phyloP scores from a whole-genome alignment of 1,140 invertebrate species.

The Diuraphis noxia region DNA sequence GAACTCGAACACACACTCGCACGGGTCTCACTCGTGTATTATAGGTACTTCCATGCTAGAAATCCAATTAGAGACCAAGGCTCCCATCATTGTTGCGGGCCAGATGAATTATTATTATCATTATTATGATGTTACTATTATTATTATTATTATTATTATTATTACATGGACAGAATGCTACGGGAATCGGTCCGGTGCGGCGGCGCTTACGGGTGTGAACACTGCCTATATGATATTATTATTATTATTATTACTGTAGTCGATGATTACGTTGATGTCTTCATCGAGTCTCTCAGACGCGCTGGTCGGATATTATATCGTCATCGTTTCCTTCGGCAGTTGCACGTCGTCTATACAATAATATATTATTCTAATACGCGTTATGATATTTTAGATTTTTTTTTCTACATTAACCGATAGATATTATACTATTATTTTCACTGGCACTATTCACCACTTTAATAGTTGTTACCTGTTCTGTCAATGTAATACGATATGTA shows the following conservation, averaged over 20 bases:
- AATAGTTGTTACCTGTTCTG: neutral
- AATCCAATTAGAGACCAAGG: slow-evolving; percentile 34
- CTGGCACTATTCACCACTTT: neutral
- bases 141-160: too few species aligned
- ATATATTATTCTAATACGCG: neutral
- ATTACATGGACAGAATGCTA: too few species aligned
- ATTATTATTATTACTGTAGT: neutral
- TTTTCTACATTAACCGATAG: neutral
- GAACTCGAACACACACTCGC: neutral
- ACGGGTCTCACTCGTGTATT: neutral
- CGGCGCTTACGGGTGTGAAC: slow-evolving; percentile 4
- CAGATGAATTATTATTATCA: neutral
- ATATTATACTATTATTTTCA: neutral
- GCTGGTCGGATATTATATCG: neutral
- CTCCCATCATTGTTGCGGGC: slow-evolving; percentile 14
- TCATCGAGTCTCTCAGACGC: slow-evolving; percentile 14
- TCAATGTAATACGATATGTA: neutral
- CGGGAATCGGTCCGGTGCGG: neutral
- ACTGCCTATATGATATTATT: neutral
- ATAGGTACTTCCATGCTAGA: neutral
- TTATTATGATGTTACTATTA: neutral
- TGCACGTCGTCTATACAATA: too few species aligned
- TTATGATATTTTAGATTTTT: neutral
- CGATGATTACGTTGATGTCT: slow-evolving; percentile 40
- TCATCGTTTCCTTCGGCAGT: neutral